Evolutionary conservation across 2,797 vertebrate species (phyloP).

Genomic region (Brachyalestes nurse): DNA sequence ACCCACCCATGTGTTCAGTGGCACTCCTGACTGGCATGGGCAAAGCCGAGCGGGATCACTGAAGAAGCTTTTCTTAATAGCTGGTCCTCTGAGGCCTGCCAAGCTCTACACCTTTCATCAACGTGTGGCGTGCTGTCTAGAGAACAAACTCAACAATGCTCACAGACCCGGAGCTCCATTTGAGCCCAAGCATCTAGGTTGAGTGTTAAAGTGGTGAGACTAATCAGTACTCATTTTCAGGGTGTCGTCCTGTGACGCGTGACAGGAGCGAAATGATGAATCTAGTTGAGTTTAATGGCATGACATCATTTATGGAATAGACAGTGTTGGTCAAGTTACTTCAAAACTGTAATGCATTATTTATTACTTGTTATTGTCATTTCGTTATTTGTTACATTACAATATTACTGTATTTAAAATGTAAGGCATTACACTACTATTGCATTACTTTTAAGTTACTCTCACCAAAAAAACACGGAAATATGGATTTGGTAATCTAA

Average conservation of each 20-base stretch:
- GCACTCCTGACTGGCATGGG: conserved; percentile 41
- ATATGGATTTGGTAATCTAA: too few species aligned
- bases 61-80: conserved; percentile 40
- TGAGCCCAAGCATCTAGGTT: not conserved
- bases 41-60: conserved; percentile 11
- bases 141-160: not conserved
- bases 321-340: too few species aligned
- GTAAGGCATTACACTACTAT: too few species aligned
- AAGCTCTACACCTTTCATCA: conserved; percentile 31
- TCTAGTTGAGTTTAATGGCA: conserved; percentile 29
- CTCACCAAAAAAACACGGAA: too few species aligned
- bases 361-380: too few species aligned
- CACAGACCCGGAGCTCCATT: conserved; percentile 6
- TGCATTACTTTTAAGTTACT: too few species aligned
- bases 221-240: conserved; percentile 82
- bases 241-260: not conserved
- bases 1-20: conserved; percentile 45
- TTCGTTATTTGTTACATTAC: too few species aligned
- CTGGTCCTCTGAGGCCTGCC: conserved; percentile 20
- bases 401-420: too few species aligned
- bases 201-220: conserved; percentile 80
- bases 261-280: not conserved
- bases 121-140: conserved; percentile 18
- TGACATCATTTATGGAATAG: conserved; percentile 13
- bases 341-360: too few species aligned